Evolutionary conservation across 2,113 vertebrate genomes (phyloP).

Genomic region (Passerina amoena): DNA sequence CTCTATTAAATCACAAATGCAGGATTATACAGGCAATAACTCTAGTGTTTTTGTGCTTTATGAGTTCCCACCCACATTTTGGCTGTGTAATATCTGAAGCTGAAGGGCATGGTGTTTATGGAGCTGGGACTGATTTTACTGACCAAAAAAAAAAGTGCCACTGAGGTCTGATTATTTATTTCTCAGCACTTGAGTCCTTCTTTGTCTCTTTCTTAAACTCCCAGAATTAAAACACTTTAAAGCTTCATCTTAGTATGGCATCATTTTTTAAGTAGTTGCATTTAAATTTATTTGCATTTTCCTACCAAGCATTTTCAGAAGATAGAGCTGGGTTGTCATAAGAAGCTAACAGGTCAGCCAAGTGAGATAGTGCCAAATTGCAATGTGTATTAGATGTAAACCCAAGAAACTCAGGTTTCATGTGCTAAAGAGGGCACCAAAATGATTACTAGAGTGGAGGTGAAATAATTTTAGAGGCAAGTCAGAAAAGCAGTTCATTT

Average conservation of each 20-base stretch:
- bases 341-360: not conserved
- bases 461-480: not conserved
- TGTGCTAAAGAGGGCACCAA: not conserved
- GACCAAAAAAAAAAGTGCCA: not conserved
- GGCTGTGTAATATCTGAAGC: not conserved
- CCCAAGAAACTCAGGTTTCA: not conserved
- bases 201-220: not conserved
- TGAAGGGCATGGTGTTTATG: not conserved
- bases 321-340: not conserved
- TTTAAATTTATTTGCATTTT: not conserved
- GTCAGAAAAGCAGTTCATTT: not conserved
- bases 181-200: not conserved
- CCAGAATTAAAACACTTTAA: not conserved
- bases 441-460: not conserved
- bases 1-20: not conserved
- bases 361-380: not conserved
- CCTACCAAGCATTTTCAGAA: not conserved
- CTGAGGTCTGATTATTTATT: not conserved
- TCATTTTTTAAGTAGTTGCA: not conserved
- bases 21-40: not conserved
- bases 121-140: not conserved
- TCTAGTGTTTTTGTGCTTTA: not conserved
- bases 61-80: not conserved
- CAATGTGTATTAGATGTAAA: not conserved
- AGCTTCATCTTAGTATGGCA: not conserved